Evolutionary conservation across 2,113 vertebrate genomes (phyloP).

Genomic region (Coregonus clupeaformis): DNA sequence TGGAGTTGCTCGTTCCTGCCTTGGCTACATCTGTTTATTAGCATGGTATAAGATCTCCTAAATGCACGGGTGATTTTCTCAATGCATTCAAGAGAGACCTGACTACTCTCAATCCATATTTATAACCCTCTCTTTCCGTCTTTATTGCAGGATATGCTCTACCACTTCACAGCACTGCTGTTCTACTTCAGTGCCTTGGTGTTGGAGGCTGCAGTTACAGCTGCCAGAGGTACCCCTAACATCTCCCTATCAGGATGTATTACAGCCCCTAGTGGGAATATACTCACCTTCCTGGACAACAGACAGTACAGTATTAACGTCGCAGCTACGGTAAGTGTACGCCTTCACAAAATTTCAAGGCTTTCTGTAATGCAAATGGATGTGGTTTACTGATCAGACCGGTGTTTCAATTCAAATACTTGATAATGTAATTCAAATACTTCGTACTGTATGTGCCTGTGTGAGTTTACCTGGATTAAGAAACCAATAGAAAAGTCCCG

Average conservation of each 20-base stretch:
- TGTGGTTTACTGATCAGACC: no score
- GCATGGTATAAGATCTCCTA: no score
- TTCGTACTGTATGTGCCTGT: no score
- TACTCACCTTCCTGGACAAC: conserved; percentile 62
- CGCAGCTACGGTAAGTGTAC: conserved; percentile 83
- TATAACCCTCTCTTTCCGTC: not conserved
- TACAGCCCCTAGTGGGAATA: conserved; percentile 54
- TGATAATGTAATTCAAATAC: not conserved
- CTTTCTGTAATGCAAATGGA: no score
- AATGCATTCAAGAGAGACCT: no score
- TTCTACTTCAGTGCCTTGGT: conserved; percentile 95
- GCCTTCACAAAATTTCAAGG: no score
- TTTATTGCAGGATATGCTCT: conserved; percentile 83
- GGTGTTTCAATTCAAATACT: not conserved
- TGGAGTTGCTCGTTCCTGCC: no score
- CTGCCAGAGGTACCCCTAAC: conserved; percentile 41
- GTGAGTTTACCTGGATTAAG: no score
- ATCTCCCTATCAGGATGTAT: conserved; percentile 47
- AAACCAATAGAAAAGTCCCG: no score
- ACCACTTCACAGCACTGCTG: conserved; percentile 86
- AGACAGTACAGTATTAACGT: conserved; percentile 88
- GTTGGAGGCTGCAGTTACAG: conserved; percentile 86
- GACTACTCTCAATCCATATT: no score
- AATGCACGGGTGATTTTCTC: no score
- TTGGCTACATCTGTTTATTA: no score